phyloP scores from a whole-genome alignment of 2,113 vertebrate genomes.

The Passerina amoena region DNA sequence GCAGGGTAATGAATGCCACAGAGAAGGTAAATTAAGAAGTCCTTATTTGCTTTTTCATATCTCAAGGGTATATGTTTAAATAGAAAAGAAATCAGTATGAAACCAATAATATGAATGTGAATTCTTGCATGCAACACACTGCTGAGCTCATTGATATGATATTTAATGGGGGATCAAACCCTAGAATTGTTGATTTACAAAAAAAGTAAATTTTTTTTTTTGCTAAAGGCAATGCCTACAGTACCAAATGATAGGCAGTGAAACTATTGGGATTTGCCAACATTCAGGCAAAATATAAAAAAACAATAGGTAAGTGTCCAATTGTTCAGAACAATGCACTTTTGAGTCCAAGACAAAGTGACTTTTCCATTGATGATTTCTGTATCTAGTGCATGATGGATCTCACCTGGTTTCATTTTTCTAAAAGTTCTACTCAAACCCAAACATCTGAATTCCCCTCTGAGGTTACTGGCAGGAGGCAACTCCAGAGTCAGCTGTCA shows the following conservation, averaged over 20 bases:
- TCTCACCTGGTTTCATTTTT: neutral
- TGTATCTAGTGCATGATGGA: neutral
- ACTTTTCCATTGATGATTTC: neutral
- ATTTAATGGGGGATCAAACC: neutral
- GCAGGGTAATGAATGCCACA: neutral
- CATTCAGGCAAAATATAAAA: neutral
- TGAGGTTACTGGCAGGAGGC: neutral
- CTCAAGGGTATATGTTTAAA: neutral
- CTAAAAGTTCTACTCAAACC: neutral
- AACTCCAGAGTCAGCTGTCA: neutral
- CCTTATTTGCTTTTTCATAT: neutral
- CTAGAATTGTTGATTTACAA: neutral
- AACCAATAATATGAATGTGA: rapidly evolving
- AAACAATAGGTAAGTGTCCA: rapidly evolving
- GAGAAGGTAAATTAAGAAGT: neutral
- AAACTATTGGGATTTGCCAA: neutral
- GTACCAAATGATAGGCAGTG: neutral
- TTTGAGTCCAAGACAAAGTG: neutral
- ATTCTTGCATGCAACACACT: neutral
- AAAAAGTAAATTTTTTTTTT: neutral
- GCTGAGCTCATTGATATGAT: neutral
- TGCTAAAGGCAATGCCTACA: neutral
- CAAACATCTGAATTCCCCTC: neutral
- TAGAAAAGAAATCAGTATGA: neutral
- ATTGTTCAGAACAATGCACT: neutral